Percentiles rank a stretch among this genome's conserved stretches.
Conservation (phyloP, 1,140 invertebrate species). For the Anastatus disparis region DNA sequence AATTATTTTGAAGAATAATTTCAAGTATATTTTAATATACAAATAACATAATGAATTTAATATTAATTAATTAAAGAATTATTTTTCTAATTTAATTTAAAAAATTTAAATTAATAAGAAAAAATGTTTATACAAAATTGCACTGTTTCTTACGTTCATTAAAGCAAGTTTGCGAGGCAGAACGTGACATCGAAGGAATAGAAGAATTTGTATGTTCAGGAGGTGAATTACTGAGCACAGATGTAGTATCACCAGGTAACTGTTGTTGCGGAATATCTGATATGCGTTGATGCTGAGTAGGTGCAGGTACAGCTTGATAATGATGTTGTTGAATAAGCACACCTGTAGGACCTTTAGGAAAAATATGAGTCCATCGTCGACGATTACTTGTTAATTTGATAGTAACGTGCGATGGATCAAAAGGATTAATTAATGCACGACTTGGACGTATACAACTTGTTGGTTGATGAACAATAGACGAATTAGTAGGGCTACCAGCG, state of each 20-base stretch:
- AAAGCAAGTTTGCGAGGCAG: conserved; percentile 62
- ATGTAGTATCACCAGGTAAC: conserved; percentile 37
- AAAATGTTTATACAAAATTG: not conserved
- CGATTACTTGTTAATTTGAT: conserved; percentile 97
- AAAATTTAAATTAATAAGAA: not conserved
- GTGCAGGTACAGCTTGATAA: conserved; percentile 83
- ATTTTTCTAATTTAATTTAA: not conserved
- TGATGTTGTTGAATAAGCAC: conserved; percentile 93
- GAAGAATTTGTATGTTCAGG: conserved; percentile 43
- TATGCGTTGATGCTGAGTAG: conserved; percentile 53
- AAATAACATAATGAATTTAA: not conserved
- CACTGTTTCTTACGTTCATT: conserved; percentile 59
- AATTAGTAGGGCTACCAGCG: conserved; percentile 59
- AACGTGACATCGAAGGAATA: conserved; percentile 53
- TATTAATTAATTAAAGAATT: not conserved
- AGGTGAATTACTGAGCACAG: conserved; percentile 50
- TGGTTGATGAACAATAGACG: conserved; percentile 47
- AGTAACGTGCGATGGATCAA: conserved; percentile 95
- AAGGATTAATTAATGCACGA: conserved; percentile 92
- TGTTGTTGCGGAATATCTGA: conserved; percentile 44
- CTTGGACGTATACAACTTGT: conserved; percentile 69
- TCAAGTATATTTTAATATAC: no score
- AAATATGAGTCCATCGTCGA: conserved; percentile 97
- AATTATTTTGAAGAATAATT: no score
- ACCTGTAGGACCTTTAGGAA: conserved; percentile 93